Conservation (phyloP, 2,888 invertebrate species). For the Cabera pusaria region DNA sequence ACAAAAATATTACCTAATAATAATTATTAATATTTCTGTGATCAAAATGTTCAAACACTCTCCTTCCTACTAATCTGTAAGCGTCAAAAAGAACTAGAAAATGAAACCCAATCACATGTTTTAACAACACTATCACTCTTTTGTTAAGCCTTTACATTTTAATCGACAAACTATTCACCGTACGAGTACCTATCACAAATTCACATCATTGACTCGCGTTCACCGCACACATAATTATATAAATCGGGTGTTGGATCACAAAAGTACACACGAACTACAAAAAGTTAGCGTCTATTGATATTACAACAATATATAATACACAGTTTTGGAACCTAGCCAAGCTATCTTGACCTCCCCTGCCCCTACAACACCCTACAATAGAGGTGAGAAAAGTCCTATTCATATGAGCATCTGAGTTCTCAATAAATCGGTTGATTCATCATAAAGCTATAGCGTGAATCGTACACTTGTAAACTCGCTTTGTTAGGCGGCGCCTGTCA, state of each 20-base stretch:
- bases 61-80: too few relatives aligned
- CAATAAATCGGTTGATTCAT: conserved; percentile 65
- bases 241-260: conserved; percentile 66
- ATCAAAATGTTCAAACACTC: too few relatives aligned
- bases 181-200: conserved; percentile 20
- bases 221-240: conserved; percentile 68
- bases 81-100: conserved; percentile 1
- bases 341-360: conserved; percentile 48
- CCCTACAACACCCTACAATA: conserved; percentile 38
- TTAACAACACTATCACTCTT: neutral
- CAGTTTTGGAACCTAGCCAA: conserved; percentile 75
- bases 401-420: conserved; percentile 56
- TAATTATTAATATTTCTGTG: too few relatives aligned
- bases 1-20: too few relatives aligned
- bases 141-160: conserved; percentile 15
- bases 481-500: conserved; percentile 78
- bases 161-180: conserved; percentile 12
- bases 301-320: conserved; percentile 79
- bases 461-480: conserved; percentile 79
- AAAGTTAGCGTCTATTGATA: conserved; percentile 78
- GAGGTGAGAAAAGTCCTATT: conserved; percentile 40
- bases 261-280: conserved; percentile 71
- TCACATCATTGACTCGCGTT: conserved; percentile 34
- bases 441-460: conserved; percentile 80
- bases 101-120: conserved; percentile 7